Conservation (phyloP, 2,113 vertebrate species). For the Neolamprologus sp. region DNA sequence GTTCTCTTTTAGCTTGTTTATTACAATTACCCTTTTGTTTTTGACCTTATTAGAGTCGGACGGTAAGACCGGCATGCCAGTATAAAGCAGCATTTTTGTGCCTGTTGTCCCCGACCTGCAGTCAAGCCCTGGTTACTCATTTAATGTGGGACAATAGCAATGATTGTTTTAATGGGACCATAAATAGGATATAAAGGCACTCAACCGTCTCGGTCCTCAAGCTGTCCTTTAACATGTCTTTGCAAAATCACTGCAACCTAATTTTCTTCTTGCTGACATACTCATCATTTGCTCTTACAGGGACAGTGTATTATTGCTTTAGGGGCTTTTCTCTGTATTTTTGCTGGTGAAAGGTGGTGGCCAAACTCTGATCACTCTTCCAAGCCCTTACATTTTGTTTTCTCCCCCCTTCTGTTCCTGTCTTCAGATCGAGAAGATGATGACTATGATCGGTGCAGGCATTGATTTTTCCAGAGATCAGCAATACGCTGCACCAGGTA, state of each 20-base stretch:
- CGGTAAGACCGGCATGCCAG: neutral
- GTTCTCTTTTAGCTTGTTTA: neutral
- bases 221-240: neutral
- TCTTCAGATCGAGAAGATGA: constrained; percentile 97
- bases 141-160: neutral
- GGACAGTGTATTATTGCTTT: neutral
- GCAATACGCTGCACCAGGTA: constrained; percentile 86
- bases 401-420: constrained; percentile 8
- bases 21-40: neutral
- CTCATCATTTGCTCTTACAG: neutral
- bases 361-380: neutral
- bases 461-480: constrained; percentile 95
- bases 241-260: neutral
- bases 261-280: neutral
- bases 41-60: neutral
- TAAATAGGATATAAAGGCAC: neutral
- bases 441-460: constrained; percentile 96
- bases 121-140: neutral
- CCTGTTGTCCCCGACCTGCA: neutral
- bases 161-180: neutral
- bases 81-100: neutral
- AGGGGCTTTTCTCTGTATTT: neutral
- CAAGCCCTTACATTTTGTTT: neutral
- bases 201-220: neutral
- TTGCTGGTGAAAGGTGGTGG: constrained; percentile 24